Evolutionary conservation across 1,140 invertebrate genomes (phyloP), one percentile per base, ranked within the genome.

Genomic region (Drosophila dunni): DNA sequence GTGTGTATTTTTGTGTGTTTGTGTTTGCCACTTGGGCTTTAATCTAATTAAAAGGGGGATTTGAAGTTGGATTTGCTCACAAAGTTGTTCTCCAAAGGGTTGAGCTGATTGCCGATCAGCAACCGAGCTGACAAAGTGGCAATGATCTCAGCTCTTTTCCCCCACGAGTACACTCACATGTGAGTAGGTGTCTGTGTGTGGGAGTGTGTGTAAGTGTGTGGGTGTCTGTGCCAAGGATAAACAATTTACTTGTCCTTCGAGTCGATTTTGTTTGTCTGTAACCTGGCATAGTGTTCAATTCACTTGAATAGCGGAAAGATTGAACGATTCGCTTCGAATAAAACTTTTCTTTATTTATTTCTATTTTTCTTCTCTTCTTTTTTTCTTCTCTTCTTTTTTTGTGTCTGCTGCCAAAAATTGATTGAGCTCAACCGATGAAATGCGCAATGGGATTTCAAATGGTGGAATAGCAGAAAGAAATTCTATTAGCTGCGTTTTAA

Each of bases 11-110:
- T 11, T 58, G 15, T 60, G 13, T 58, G 15, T 63, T 58, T 46
- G 75, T 69, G 86, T 81, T 75, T 82, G 78, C 78, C 82, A 81
- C 82, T 79, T 86, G 81, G 79, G 81, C 54, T 79, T 85, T 81
- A 85, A 86, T 86, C 85, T 85, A 86, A 86, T 85, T 85, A 85
- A 85, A 85, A 79, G 75, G 67, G 63, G 75, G 75, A 79, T 86
- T 85, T 85, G 60, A 17, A 54, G 63, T 61, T 75, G 69, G 78
- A 81, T 85, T 81, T 81, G 53, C 44, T 77, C 64, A 62, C 33
- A 48, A 61, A 75, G 48, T 64, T 75, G 48, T 60, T 60, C 56
- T 24, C 29, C 48, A 44, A 51, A 85, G 64, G 81, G 70, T 75
- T 86, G 56, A 84, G 62, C 65, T 78, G 78, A 78, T 84, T 78